Base-by-base conservation (phyloP, 2,113 vertebrate genomes). In the Callorhinus ursinus region DNA sequence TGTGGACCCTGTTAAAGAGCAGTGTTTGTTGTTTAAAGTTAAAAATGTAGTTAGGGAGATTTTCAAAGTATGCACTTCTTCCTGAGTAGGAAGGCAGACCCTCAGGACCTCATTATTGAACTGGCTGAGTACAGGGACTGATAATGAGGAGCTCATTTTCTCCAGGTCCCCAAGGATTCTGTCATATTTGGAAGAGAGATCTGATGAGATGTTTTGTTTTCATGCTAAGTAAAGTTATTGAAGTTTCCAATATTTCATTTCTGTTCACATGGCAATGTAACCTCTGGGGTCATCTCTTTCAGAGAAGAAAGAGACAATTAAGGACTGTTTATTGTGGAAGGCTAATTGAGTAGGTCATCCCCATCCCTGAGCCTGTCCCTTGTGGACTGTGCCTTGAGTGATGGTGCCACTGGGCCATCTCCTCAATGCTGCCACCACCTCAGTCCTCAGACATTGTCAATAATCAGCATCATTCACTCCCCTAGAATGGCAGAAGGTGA, bases 61-160 rank as follows among this genome's bases (percentile, higher is more conserved):
- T 42, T 81, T 77, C 19, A 15, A 71, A 46, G 6, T 26, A 28
- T 4, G 3, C 24, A 76, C 9, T 63, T 63, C 42, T 26, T 74
- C 63, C 22, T 81, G 15, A 46, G 51, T 28, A 39, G 31, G 51
- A 91, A 53, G 63, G 16, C 14, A 22, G 1, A n/a, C 95, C 28
- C 83, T 65, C 22, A 76, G 83, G 95, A 74, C 81, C 65, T 96
- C 42, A 82, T 92, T 92, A 92, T 5, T 92, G 19, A 82, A 46
- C 42, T 55, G 65, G 39, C 12, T 22, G n/a, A 22, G 1, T 46
- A 57, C 22, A 63, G 16, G 1, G 16, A 63, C 49, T 55, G 1
- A n/a, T 9, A 46, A 28, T 18, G 46, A 63, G 53, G 55, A 93
- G 28, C 1, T 96, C 16, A 49, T 53, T 83, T 91, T 55, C 22